Conservation (phyloP, 2,797 vertebrate species). For the Urocyon cinereoargenteus region DNA sequence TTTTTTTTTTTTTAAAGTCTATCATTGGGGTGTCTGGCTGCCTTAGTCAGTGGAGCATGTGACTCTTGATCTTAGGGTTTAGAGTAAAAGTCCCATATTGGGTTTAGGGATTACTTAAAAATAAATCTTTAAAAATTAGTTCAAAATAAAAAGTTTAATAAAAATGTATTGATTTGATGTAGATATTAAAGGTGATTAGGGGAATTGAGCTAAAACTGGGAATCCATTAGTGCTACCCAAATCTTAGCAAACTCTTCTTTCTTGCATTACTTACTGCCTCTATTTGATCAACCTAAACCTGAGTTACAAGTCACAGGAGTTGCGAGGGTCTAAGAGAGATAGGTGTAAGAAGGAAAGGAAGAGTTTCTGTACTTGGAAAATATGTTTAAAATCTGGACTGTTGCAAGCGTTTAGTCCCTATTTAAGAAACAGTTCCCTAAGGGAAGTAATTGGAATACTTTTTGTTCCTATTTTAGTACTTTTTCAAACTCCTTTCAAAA, state of each 20-base stretch:
- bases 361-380: slow-evolving; percentile 18
- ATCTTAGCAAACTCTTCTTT: slow-evolving; percentile 6
- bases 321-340: background rate
- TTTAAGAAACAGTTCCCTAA: background rate
- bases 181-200: background rate
- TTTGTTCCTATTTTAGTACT: background rate
- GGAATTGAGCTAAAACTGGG: background rate
- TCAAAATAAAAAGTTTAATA: slow-evolving; percentile 45
- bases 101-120: too few relatives aligned
- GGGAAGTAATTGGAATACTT: background rate
- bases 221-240: background rate
- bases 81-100: too few relatives aligned
- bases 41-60: too few relatives aligned
- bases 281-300: background rate
- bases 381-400: background rate
- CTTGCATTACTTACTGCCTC: background rate
- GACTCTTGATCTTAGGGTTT: too few relatives aligned
- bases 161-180: background rate
- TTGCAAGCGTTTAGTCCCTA: background rate
- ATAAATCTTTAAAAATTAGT: background rate
- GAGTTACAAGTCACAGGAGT: background rate
- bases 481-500: slow-evolving; percentile 45
- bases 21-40: too few relatives aligned
- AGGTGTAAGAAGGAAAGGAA: background rate
- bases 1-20: too few relatives aligned